phyloP scores from a whole-genome alignment of 2,113 vertebrate species.

The Cryptotis parvus region DNA sequence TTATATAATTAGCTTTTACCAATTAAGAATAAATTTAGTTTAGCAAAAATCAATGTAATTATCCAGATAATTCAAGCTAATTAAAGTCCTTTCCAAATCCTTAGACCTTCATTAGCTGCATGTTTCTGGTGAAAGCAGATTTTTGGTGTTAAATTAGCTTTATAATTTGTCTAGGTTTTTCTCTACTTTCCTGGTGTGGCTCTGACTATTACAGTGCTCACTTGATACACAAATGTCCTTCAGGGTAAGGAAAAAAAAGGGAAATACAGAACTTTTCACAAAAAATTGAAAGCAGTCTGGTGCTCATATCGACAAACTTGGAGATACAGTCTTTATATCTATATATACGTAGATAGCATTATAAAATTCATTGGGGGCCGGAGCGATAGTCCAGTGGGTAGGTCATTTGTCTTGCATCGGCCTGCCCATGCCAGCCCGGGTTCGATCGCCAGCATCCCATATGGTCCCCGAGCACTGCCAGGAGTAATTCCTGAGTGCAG shows the following conservation, averaged over 20 bases:
- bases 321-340: not conserved
- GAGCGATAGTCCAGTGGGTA: too few relatives aligned
- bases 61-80: constrained; percentile 78
- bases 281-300: not conserved
- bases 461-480: too few relatives aligned
- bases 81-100: constrained; percentile 68
- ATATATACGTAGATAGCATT: not conserved
- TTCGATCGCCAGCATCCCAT: too few relatives aligned
- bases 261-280: not conserved
- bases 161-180: constrained; percentile 49
- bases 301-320: not conserved
- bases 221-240: constrained; percentile 24
- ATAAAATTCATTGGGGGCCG: not conserved
- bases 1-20: constrained; percentile 75
- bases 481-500: too few relatives aligned
- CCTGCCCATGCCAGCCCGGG: too few relatives aligned
- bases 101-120: constrained; percentile 65
- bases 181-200: constrained; percentile 38
- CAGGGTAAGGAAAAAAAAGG: not conserved
- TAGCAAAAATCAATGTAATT: constrained; percentile 79
- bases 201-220: not conserved
- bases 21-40: constrained; percentile 73
- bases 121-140: constrained; percentile 56
- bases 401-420: too few relatives aligned
- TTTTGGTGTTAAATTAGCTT: constrained; percentile 66